Percentiles rank a stretch among this genome's conserved stretches.
phyloP scores from a whole-genome alignment of 2,888 invertebrate species.

The Dromius quadrimaculatus region DNA sequence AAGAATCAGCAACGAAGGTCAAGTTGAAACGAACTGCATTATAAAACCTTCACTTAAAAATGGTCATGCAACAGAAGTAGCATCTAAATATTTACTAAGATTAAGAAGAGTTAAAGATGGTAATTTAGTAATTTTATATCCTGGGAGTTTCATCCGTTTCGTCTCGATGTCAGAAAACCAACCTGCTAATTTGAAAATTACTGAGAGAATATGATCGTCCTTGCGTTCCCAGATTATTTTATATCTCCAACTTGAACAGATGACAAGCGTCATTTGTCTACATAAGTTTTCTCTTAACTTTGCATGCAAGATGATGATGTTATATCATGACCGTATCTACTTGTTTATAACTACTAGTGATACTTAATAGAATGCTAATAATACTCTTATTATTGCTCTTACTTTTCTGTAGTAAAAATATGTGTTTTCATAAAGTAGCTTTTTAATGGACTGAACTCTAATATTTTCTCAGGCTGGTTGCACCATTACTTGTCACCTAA shows the following conservation, averaged over 20 bases:
- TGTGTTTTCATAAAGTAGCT: too few species aligned
- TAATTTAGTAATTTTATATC: conserved; percentile 6
- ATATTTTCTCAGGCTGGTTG: too few species aligned
- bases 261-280: conserved; percentile 45
- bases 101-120: not conserved
- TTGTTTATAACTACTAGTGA: too few species aligned
- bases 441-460: too few species aligned
- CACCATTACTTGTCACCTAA: too few species aligned
- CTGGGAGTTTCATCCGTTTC: conserved; percentile 17
- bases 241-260: conserved; percentile 36
- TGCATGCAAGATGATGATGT: conserved; percentile 24
- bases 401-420: too few species aligned
- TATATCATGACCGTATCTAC: conserved; percentile 22
- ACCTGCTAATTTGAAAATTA: conserved; percentile 50
- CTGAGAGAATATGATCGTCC: conserved; percentile 48
- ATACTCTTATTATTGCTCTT: too few species aligned
- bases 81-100: not conserved
- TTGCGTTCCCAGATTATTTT: conserved; percentile 51
- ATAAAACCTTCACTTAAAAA: too few species aligned
- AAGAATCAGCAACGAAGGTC: too few species aligned
- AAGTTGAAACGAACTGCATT: too few species aligned
- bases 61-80: too few species aligned
- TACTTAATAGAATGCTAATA: too few species aligned
- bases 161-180: conserved; percentile 34
- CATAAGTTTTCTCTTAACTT: conserved; percentile 42